phyloP scores from a whole-genome alignment of 2,888 invertebrate genomes.

The Papilio elwesi region DNA sequence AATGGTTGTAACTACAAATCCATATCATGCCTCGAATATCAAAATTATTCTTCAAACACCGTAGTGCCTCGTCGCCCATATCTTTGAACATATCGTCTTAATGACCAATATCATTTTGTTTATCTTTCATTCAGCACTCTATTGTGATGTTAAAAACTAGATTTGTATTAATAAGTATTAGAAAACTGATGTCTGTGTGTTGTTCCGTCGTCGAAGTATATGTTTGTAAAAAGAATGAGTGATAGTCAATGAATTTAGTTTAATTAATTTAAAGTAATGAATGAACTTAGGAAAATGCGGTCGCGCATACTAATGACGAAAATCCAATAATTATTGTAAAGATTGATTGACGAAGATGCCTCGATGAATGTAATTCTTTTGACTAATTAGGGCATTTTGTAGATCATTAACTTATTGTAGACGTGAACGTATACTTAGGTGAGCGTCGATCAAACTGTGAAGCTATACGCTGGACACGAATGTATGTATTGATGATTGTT shows the following conservation, averaged over 20 bases:
- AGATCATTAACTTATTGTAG: conserved; percentile 81
- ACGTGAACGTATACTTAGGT: conserved; percentile 74
- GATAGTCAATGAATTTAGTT: conserved; percentile 83
- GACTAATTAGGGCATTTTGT: conserved; percentile 81
- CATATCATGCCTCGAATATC: conserved; percentile 79
- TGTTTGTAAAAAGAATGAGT: conserved; percentile 74
- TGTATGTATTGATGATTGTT: conserved; percentile 55
- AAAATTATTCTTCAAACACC: conserved; percentile 66
- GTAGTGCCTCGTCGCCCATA: conserved; percentile 66
- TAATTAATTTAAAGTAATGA: conserved; percentile 81
- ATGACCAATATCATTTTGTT: conserved; percentile 70
- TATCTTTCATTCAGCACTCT: conserved; percentile 75
- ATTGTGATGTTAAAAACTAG: conserved; percentile 79
- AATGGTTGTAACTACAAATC: conserved; percentile 69
- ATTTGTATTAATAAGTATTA: conserved; percentile 84
- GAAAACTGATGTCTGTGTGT: conserved; percentile 77
- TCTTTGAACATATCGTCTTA: conserved; percentile 79
- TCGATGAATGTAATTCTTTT: conserved; percentile 76
- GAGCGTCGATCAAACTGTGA: conserved; percentile 78
- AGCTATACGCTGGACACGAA: conserved; percentile 55
- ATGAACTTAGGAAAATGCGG: conserved; percentile 82
- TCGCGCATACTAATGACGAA: conserved; percentile 84
- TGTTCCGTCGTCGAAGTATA: conserved; percentile 65
- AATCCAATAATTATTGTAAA: conserved; percentile 79
- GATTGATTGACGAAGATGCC: conserved; percentile 76